Percentiles rank a stretch among this genome's conserved stretches.
Conservation (phyloP, 2,797 vertebrate species). For the Pseudocheirus occidentalis region DNA sequence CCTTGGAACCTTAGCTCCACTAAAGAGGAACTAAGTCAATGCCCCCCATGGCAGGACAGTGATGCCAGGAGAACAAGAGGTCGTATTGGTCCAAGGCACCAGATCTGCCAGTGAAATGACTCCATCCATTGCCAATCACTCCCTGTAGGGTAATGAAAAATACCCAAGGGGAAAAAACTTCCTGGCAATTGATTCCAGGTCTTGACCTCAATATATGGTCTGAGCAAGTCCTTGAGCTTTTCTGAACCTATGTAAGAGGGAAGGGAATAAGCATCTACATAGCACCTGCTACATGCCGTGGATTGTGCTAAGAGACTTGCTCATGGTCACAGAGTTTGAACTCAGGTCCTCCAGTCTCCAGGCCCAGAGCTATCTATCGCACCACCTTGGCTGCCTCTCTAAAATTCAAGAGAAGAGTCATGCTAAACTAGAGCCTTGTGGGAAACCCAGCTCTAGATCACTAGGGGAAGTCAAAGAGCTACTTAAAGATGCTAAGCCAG, state of each 20-base stretch:
- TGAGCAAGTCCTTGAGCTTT: neutral
- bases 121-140: neutral
- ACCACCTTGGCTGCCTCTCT: neutral
- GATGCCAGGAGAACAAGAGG: neutral
- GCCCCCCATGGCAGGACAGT: no score
- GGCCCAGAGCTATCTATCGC: neutral
- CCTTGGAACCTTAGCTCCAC: no score
- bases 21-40: neutral
- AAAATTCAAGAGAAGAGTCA: neutral
- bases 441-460: neutral
- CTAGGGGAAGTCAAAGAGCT: neutral
- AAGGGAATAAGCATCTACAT: neutral
- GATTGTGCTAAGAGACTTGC: neutral
- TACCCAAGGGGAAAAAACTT: neutral
- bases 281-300: neutral
- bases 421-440: neutral
- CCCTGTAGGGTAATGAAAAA: neutral
- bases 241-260: neutral
- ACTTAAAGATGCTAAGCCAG: neutral
- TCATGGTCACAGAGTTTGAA: neutral
- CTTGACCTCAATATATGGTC: neutral
- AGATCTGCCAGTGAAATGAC: no score
- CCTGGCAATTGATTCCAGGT: neutral
- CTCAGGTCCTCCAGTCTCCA: neutral
- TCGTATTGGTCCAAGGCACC: neutral